Evolutionary conservation across 2,113 vertebrate genomes (phyloP), one percentile per base, ranked within the genome.

Genomic region (Terrapene triunguis): DNA sequence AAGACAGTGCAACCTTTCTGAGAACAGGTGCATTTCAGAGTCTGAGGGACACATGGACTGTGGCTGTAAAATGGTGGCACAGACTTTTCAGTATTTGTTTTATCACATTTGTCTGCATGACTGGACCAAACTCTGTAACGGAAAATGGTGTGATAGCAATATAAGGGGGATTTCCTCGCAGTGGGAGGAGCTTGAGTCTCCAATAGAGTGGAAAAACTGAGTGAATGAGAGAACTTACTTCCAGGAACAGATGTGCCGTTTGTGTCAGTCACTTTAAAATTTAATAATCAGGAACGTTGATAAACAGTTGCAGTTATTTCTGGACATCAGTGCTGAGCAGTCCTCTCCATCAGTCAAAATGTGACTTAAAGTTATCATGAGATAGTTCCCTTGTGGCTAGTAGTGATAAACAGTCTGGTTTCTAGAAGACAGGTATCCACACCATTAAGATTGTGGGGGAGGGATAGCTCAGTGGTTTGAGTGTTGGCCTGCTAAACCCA

Each of bases 261-360:
- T 95, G 76, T 95, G 72, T 90, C 89, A 92, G 92, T 42, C 42
- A 90, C 5, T 89, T 97, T 91, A 97, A 97, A 97, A 79, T 90
- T 91, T 96, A 94, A 97, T 94, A 92, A 84, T 89, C 50, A 80
- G 80, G 94, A 96, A 89, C 62, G 59, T 76, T 92, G 69, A 93
- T 51, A 69, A 96, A 8, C 10, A 85, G n/a, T 85, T 92, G 59
- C 90, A 74, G 50, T 5, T 92, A 85, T 83, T 96, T 5, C 22
- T 87, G 88, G 57, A 94, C 79, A 95, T 89, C n/a, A 89, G 38
- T 50, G 72, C 21, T 87, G 84, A 95, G 74, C 10, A 81, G 32
- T 2, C 50, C 21, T 81, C 35, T 12, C 50, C 51, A n/a, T 81
- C 44, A 87, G 38, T 79, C 6, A 91, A 94, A 88, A 85, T 42